phyloP scores from a whole-genome alignment of 2,797 vertebrate genomes.

The Gallinago stenura region DNA sequence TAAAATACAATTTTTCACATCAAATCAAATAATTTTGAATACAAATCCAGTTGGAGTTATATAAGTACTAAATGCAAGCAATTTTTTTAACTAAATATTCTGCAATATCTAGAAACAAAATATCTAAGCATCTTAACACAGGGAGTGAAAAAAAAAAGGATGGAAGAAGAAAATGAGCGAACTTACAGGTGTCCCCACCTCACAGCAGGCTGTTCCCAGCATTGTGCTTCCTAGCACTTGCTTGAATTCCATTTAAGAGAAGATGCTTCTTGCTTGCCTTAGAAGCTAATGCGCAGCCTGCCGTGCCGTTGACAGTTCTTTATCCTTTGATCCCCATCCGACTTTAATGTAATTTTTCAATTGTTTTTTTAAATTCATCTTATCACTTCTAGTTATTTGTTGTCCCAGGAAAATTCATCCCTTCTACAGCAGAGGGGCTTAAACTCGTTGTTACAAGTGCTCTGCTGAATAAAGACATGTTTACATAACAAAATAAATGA shows the following conservation, averaged over 20 bases:
- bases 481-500: neutral
- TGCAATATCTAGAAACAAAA: neutral
- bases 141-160: neutral
- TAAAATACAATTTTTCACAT: neutral
- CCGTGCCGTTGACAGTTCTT: neutral
- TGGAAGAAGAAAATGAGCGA: neutral
- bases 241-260: neutral
- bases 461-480: neutral
- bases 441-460: neutral
- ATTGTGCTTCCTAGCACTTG: neutral
- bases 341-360: neutral
- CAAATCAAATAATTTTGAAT: neutral
- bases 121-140: neutral
- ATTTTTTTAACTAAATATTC: neutral
- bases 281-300: neutral
- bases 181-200: neutral
- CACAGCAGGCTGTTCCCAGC: neutral
- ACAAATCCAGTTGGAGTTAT: neutral
- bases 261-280: neutral
- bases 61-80: neutral
- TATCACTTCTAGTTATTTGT: neutral
- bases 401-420: neutral
- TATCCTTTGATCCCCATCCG: neutral
- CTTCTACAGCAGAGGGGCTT: neutral
- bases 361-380: neutral